Evolutionary conservation across 37 sponge, comb jelly and placozoan species (phyloP), one percentile per base, ranked within the genome.

Genomic region (Geodia barretti): DNA sequence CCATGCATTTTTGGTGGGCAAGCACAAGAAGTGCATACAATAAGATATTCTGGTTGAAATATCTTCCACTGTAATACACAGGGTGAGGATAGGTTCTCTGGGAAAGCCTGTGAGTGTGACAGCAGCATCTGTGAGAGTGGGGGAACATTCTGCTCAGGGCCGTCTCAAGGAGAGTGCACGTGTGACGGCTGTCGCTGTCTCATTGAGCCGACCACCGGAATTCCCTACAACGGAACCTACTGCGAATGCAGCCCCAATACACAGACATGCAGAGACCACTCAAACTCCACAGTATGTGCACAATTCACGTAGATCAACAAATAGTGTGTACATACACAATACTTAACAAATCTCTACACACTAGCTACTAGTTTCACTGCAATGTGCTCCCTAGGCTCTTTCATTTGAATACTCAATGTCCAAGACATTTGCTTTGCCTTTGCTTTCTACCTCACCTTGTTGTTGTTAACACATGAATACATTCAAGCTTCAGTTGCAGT

Each of bases 91-190:
- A 62, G 62, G 23, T 92, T 73, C 60, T 87, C 70, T 77, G 92
- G 92, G 0, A 35, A 58, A 2, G 82, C 85, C 5, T 92, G 92
- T 39, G 85, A 92, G 61, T 92, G 88, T 67, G 80, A 84, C 47
- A 79, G 81, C 62, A 79, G 64, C 68, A 40, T 40, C 14, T 90
- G 90, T 68, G 80, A 42, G 25, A 60, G n/a, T 41, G 67, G 72
- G 24, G 23, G 76, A 3, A 24, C 21, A 20, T 23, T 75, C 39
- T 76, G 68, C 60, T 43, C 70, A 0, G 77, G 77, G 1, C 29
- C 58, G 3, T n/a, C 37, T 1, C 67, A 40, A 39, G 84, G 84
- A 24, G 30, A 24, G 11, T 84, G 84, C 61, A 75, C 71, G 1
- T 84, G 84, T 30, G 72, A 42, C 29, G 84, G 84, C 0, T 84